These are phyloP conservation scores for Serripes groenlandicus DNA, from an alignment of 2,888 invertebrate species.

Conservation along the genomic window DNA sequence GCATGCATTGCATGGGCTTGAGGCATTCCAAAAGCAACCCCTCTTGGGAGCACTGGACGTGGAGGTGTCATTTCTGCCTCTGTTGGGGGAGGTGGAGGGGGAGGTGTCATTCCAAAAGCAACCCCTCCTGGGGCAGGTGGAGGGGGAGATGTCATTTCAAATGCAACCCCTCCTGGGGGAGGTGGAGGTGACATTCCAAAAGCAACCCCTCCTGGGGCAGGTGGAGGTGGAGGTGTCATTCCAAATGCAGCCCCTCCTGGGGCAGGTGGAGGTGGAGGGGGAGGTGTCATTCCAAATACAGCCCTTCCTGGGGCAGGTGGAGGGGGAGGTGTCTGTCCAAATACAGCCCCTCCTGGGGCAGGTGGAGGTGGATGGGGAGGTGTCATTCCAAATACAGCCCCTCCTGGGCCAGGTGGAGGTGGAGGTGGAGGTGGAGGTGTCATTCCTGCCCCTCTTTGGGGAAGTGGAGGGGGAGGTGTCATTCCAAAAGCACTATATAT, in stretches of 20 bases:
- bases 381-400: background rate
- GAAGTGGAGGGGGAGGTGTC: constrained; percentile 20
- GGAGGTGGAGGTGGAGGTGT: constrained; percentile 15
- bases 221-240: constrained; percentile 29
- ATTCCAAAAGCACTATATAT: no score
- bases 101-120: background rate
- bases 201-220: background rate
- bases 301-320: background rate
- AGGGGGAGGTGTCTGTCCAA: background rate
- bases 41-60: background rate
- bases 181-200: no score
- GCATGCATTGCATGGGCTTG: background rate
- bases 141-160: background rate
- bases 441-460: background rate
- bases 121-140: background rate
- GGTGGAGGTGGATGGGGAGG: constrained; percentile 19
- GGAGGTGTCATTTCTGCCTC: background rate
- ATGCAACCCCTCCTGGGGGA: background rate
- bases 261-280: constrained; percentile 19
- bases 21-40: background rate
- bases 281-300: background rate
- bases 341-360: background rate
- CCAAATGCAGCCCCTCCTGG: background rate
- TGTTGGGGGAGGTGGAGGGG: constrained; percentile 14
- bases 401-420: constrained; percentile 15